These are phyloP conservation scores for Actias luna DNA, from an alignment of 2,888 invertebrate species.

Conservation along the genomic window DNA sequence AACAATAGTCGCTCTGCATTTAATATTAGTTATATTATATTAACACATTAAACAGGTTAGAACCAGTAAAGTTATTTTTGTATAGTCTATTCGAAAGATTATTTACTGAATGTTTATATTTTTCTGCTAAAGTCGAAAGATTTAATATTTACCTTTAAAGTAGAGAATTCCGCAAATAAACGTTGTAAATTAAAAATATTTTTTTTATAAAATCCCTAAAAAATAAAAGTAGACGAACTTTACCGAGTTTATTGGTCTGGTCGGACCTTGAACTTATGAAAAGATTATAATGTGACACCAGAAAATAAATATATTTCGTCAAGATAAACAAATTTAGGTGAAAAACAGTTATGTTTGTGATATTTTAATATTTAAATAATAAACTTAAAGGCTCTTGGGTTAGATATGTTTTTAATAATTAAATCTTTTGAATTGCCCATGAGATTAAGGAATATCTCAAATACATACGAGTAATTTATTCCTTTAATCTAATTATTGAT, in stretches of 20 bases:
- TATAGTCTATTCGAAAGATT: constrained; percentile 69
- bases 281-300: neutral
- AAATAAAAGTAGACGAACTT: too few relatives aligned
- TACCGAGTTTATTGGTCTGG: constrained; percentile 3
- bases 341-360: neutral
- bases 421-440: neutral
- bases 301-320: constrained; percentile 6
- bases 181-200: neutral
- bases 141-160: constrained; percentile 14
- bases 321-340: constrained; percentile 10
- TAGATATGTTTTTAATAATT: neutral
- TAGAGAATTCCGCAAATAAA: constrained; percentile 16
- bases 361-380: neutral
- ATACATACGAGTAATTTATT: neutral
- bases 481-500: neutral
- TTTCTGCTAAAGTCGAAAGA: constrained; percentile 14
- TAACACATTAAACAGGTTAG: constrained; percentile 36
- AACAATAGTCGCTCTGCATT: constrained; percentile 49
- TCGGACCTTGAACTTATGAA: neutral
- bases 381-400: neutral
- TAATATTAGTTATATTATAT: constrained; percentile 51
- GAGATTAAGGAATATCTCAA: neutral
- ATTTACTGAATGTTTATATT: constrained; percentile 38
- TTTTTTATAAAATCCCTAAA: neutral
- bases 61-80: constrained; percentile 63